Evolutionary conservation across 2,888 invertebrate species (phyloP), one percentile per base, ranked within the genome.

Genomic region (Drosophila helvetica): DNA sequence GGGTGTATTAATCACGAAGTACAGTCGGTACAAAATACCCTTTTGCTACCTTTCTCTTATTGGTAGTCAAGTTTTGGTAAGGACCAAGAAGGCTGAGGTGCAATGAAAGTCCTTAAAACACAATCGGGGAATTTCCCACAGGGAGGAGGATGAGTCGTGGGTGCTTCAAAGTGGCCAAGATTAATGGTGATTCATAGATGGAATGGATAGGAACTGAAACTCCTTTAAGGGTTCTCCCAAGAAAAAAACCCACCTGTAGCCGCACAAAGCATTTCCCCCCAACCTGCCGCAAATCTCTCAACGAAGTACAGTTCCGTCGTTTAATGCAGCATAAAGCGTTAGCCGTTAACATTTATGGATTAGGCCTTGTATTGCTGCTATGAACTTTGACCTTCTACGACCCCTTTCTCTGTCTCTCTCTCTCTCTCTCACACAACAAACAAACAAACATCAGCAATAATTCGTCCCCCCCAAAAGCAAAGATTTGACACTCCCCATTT

Each of bases 371-470:
- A 60, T 27, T 15, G 18, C 30, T 18, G 12, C 42, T 18, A n/a
- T 54, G 54, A 70, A 54, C 60, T 70, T 54, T 59, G 60, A 69
- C 59, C 70, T 55, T 69, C 42, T 17, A 12, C 19, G 43, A 66
- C 50, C 22, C n/a, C 53, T 42, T 25, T 52, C 33, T 7, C 33
- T 18, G n/a, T 0, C 33, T 18, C 18, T 0, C 25, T 8, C 27
- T 22, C 22, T 22, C 22, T 3, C 4, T 22, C 22, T 0, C 22
- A 5, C 22, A 30, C 30, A 30, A 9, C 22, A 25, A n/a, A 9
- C 59, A 47, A 33, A 15, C 47, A 57, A 38, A 38, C n/a, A 15
- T n/a, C 7, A 38, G 38, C 33, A 33, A 33, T 33, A 33, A 33
- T 12, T 12, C 12, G 15, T 4, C 3, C 38, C 12, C 15, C 19